A percentile compares a stretch with the other conserved stretches of the same genome.
These are phyloP conservation scores for Porites cylindrica DNA, from an alignment of 92 coral and sea anemone species.

Conservation along the genomic window DNA sequence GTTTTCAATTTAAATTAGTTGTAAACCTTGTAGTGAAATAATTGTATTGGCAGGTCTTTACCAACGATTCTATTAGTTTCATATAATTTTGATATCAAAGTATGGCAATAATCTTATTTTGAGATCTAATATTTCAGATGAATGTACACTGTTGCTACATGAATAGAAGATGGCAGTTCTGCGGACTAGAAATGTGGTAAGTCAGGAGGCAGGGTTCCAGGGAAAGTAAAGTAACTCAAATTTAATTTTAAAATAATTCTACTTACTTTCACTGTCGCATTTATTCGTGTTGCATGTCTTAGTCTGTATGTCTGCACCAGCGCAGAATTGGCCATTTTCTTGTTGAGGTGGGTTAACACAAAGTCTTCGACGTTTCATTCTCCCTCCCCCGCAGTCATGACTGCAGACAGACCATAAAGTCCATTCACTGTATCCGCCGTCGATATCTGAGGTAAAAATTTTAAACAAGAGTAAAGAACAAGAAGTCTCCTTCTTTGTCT, in stretches of 20 bases:
- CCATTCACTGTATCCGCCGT: constrained; percentile 33
- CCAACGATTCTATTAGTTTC: too few species aligned
- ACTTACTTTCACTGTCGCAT: neutral
- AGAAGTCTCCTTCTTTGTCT: neutral
- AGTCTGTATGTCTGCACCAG: neutral
- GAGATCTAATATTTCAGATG: too few species aligned
- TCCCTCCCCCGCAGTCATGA: constrained; percentile 17
- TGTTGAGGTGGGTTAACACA: constrained; percentile 29
- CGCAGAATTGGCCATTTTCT: neutral
- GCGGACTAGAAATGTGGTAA: too few species aligned
- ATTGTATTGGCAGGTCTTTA: too few species aligned
- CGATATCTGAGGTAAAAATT: neutral
- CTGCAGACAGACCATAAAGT: constrained; percentile 12
- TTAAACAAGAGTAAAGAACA: neutral
- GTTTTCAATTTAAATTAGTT: too few species aligned
- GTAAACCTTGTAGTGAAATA: too few species aligned
- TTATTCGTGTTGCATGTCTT: neutral
- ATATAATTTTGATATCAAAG: too few species aligned
- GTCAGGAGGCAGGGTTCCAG: too few species aligned
- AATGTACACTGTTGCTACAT: too few species aligned
- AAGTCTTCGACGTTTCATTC: neutral
- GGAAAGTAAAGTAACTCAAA: neutral
- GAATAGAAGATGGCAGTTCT: too few species aligned
- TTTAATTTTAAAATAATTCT: neutral
- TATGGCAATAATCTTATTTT: too few species aligned